A percentile compares a stretch with the other conserved stretches of the same genome.
These are phyloP conservation scores for Platyrinchus mystaceus DNA, from an alignment of 2,797 vertebrate species.

Conservation along the genomic window DNA sequence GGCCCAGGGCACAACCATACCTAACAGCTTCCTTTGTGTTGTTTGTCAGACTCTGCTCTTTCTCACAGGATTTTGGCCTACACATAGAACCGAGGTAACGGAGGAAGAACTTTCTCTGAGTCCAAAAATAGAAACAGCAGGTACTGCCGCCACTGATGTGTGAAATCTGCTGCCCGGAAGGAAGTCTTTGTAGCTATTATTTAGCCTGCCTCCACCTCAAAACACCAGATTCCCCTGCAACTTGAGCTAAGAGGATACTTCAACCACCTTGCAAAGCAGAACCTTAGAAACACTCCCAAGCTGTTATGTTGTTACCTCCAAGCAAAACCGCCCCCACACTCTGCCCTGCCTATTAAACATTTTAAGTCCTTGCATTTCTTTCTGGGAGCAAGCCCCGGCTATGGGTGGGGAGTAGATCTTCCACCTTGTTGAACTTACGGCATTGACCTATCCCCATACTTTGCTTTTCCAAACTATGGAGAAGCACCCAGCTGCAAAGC, in stretches of 20 bases:
- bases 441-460: not conserved
- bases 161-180: conserved; percentile 5
- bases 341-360: not conserved
- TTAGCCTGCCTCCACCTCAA: not conserved
- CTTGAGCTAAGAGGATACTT: conserved; percentile 6
- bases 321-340: not conserved
- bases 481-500: conserved; percentile 17
- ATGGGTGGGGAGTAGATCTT: not conserved
- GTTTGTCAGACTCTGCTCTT: not conserved
- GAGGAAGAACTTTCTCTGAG: not conserved
- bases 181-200: not conserved
- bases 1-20: not conserved
- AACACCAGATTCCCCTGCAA: not conserved
- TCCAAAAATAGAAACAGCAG: conserved; percentile 12
- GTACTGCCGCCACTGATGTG: not conserved
- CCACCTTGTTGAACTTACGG: not conserved
- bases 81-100: not conserved
- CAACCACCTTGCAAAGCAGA: not conserved
- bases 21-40: not conserved
- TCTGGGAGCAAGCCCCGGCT: not conserved
- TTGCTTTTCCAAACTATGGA: conserved; percentile 13
- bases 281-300: not conserved
- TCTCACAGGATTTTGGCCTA: not conserved
- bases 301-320: not conserved
- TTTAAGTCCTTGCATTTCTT: not conserved